These are phyloP conservation scores for Netelia fuscicornis DNA, from an alignment of 2,888 invertebrate genomes.

Conservation along the genomic window DNA sequence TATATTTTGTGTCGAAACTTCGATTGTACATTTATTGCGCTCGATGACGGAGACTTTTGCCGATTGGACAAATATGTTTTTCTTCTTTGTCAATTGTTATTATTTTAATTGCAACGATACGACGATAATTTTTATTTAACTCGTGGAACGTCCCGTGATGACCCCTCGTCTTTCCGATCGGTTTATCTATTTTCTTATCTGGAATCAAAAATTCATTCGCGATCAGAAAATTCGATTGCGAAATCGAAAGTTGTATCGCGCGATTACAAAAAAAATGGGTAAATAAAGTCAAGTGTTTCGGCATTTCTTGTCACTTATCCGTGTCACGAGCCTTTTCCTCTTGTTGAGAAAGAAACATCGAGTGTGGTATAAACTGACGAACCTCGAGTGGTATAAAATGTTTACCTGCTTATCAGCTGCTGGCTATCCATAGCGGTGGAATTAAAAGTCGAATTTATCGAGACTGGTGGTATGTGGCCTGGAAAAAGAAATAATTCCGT, in stretches of 20 bases:
- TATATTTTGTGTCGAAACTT: background rate
- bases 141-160: background rate
- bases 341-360: background rate
- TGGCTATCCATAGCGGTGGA: no score
- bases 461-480: no score
- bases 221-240: slow-evolving; percentile 21
- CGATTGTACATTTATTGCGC: background rate
- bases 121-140: background rate
- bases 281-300: slow-evolving; percentile 12
- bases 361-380: background rate
- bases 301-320: background rate
- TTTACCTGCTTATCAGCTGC: slow-evolving; percentile 18
- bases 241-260: background rate
- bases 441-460: no score
- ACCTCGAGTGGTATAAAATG: background rate
- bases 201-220: background rate
- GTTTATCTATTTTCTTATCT: slow-evolving; percentile 45
- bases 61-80: background rate
- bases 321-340: background rate
- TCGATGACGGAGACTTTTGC: background rate
- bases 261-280: background rate
- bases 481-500: no score
- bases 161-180: background rate
- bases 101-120: background rate
- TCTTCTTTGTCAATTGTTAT: background rate